phyloP scores from a whole-genome alignment of 2,888 invertebrate species.

The Caenorhabditis angaria region DNA sequence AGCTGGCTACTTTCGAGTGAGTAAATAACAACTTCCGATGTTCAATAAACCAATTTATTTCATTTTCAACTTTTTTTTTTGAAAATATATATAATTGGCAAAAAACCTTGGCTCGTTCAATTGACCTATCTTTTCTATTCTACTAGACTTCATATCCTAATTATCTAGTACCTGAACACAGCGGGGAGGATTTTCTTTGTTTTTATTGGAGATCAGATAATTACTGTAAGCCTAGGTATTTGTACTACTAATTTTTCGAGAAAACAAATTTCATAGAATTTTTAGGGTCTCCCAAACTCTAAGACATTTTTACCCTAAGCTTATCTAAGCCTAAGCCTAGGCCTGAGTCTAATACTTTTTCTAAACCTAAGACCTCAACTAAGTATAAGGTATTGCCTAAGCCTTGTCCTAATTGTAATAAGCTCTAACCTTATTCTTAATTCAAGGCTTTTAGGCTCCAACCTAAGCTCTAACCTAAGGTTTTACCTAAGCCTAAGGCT shows the following conservation, averaged over 20 bases:
- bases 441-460: no score
- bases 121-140: neutral
- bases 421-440: no score
- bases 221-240: neutral
- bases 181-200: neutral
- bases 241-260: neutral
- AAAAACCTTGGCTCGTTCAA: neutral
- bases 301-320: no score
- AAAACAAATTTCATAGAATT: no score
- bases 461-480: no score
- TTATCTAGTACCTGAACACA: constrained; percentile 1
- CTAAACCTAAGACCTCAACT: no score
- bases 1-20: neutral
- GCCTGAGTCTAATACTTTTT: neutral
- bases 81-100: neutral
- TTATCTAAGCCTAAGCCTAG: no score
- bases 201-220: neutral
- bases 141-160: no score
- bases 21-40: neutral
- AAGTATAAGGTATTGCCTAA: no score
- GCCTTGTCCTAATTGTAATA: no score
- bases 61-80: neutral
- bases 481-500: no score
- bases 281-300: no score
- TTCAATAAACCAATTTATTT: neutral